Evolutionary conservation across 2,888 invertebrate genomes (phyloP), one percentile per base, ranked within the genome.

Genomic region (Oligia latruncula): DNA sequence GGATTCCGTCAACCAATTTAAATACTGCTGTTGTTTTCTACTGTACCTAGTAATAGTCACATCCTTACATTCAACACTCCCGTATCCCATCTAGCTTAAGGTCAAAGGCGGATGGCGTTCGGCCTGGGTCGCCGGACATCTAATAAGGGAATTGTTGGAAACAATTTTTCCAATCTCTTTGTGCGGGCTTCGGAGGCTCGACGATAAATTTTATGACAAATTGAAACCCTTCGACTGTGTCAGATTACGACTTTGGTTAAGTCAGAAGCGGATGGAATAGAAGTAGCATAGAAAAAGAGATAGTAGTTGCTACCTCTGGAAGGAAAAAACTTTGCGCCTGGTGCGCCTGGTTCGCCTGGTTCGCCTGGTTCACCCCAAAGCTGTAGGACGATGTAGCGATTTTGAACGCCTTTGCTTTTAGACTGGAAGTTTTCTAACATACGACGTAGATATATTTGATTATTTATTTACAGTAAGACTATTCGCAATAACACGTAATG

Each of bases 181-280:
- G 92, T 91, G 91, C 90, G 90, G 89, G 86, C 87, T 87, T 88
- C 90, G 86, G 90, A 89, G 92, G 91, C 90, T 90, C 81, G 86
- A 88, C 91, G 91, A 92, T 94, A 93, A 93, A 93, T 92, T 94
- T 93, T 94, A 94, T 93, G 93, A 93, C 93, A 93, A 94, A 93
- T 94, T 92, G 93, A 93, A 93, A 92, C 90, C 92, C 90, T 91
- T 90, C 89, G 90, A 91, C 90, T 88, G 84, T 90, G 89, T 88
- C 89, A 89, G 90, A 90, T 91, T 91, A 91, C 83, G 80, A 80
- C 86, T 83, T 78, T 74, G 60, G 84, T 68, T 82, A 89, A 92
- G 87, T 82, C 78, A 89, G 52, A 78, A 87, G 90, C 84, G 78
- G 40, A 64, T 66, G 13, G 62, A 60, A 29, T 2, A 29, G 15